Percentiles rank a stretch among this genome's conserved stretches.
phyloP scores from a whole-genome alignment of 2,113 vertebrate species.

The Microcebus lehilahytsara region DNA sequence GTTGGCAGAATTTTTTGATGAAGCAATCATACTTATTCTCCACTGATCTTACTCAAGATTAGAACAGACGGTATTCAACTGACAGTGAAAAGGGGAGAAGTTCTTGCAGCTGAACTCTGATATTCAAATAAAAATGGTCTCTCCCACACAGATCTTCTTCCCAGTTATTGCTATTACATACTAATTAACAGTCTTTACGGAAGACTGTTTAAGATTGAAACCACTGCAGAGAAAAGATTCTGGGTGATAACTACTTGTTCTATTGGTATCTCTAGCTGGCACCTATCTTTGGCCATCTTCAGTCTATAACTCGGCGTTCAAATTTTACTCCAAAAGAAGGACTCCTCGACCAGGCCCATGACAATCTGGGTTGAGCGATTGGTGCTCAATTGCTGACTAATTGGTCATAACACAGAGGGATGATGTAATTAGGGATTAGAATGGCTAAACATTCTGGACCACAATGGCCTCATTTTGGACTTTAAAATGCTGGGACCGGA shows the following conservation, averaged over 20 bases:
- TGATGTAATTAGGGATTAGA: slow-evolving; percentile 26
- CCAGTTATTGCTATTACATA: slow-evolving; percentile 13
- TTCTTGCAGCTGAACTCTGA: slow-evolving; percentile 47
- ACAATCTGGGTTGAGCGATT: neutral
- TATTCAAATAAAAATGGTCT: slow-evolving; percentile 26
- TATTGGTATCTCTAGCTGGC: neutral
- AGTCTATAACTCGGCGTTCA: neutral
- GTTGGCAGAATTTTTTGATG: slow-evolving; percentile 11
- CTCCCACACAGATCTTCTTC: slow-evolving; percentile 40
- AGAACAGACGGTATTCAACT: slow-evolving; percentile 5
- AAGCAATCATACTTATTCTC: slow-evolving; percentile 41
- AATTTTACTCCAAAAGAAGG: neutral
- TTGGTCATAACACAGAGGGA: slow-evolving; percentile 19
- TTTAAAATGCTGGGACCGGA: slow-evolving; percentile 33
- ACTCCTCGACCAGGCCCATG: neutral
- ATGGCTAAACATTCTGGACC: slow-evolving; percentile 28
- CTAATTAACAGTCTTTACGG: slow-evolving; percentile 53
- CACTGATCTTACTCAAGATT: slow-evolving; percentile 25
- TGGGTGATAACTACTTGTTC: neutral
- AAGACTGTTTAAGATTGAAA: slow-evolving; percentile 42
- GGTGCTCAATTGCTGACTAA: neutral
- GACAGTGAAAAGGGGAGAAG: neutral
- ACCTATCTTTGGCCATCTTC: slow-evolving; percentile 5
- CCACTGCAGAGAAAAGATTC: neutral
- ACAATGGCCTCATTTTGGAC: slow-evolving; percentile 27